These are phyloP conservation scores for Echinometra lucunter DNA, from an alignment of 53 echinoderm and acorn worm species.

Conservation along the genomic window DNA sequence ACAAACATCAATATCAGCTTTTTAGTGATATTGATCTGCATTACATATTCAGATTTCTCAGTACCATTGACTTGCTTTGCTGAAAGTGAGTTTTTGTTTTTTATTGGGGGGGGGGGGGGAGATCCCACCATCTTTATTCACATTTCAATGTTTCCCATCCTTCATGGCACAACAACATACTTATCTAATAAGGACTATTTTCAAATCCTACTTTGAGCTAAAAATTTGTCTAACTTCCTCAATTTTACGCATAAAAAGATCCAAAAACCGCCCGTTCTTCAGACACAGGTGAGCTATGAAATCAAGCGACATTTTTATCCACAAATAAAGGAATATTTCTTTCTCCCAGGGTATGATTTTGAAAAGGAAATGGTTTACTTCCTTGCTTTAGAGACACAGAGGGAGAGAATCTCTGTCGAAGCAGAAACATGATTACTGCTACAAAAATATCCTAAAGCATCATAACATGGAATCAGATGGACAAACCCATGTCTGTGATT, in stretches of 20 bases:
- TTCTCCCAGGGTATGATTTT: constrained; percentile 28
- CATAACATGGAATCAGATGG: constrained; percentile 17
- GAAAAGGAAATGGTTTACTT: constrained; percentile 26
- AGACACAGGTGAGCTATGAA: not conserved
- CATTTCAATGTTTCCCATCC: not conserved
- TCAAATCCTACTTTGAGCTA: not conserved
- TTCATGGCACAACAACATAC: not conserved
- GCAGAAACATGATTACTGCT: constrained; percentile 36
- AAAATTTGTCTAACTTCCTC: not conserved
- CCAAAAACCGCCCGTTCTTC: not conserved
- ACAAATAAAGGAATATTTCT: not conserved
- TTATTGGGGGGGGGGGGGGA: too few species aligned
- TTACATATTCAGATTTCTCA: too few species aligned
- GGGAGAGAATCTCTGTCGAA: not conserved
- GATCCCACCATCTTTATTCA: too few species aligned
- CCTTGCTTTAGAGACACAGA: not conserved
- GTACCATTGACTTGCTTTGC: too few species aligned
- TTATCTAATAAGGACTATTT: not conserved
- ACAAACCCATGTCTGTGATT: not conserved
- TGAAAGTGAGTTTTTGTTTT: too few species aligned
- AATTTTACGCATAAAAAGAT: not conserved
- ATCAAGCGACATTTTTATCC: not conserved
- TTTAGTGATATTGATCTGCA: too few species aligned
- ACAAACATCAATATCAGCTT: too few species aligned
- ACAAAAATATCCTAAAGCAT: not conserved